phyloP scores from a whole-genome alignment of 1,140 invertebrate genomes.

The Sesamia nonagrioides region DNA sequence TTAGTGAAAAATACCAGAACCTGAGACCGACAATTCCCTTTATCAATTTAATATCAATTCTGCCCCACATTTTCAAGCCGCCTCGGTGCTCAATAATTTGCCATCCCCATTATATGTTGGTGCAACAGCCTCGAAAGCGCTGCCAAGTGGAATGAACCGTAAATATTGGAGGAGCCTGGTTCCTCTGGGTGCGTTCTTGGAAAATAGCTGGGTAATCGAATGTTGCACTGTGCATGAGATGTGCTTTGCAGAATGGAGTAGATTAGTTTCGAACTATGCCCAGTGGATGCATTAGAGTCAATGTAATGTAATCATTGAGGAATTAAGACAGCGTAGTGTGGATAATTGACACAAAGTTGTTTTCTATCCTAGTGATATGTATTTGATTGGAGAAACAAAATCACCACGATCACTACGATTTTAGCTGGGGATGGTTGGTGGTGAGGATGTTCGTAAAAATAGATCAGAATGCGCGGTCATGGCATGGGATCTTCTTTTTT shows the following conservation, averaged over 20 bases:
- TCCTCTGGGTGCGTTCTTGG: slow-evolving; percentile 3
- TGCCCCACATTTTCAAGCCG: slow-evolving; percentile 14
- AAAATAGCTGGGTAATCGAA: slow-evolving; percentile 32
- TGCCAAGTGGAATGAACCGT: slow-evolving; percentile 30
- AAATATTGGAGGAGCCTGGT: slow-evolving; percentile 10
- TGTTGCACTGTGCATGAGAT: neutral
- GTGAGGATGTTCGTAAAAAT: no score
- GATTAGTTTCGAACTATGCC: neutral
- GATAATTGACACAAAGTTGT: no score
- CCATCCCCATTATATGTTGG: slow-evolving; percentile 16
- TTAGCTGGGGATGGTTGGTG: no score
- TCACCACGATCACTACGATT: no score
- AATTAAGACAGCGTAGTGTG: no score
- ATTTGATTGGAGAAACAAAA: no score
- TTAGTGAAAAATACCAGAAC: neutral
- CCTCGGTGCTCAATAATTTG: slow-evolving; percentile 11
- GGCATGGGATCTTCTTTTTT: no score
- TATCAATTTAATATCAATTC: slow-evolving; percentile 35
- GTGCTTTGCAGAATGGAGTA: neutral
- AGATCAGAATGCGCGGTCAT: no score
- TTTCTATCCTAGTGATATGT: no score
- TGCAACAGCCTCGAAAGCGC: neutral
- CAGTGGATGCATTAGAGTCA: neutral
- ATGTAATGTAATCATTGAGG: neutral
- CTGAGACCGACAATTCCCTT: neutral